Percentiles rank a stretch among this genome's conserved stretches.
phyloP scores from a whole-genome alignment of 1,140 invertebrate genomes.

The Plutomurus gul region DNA sequence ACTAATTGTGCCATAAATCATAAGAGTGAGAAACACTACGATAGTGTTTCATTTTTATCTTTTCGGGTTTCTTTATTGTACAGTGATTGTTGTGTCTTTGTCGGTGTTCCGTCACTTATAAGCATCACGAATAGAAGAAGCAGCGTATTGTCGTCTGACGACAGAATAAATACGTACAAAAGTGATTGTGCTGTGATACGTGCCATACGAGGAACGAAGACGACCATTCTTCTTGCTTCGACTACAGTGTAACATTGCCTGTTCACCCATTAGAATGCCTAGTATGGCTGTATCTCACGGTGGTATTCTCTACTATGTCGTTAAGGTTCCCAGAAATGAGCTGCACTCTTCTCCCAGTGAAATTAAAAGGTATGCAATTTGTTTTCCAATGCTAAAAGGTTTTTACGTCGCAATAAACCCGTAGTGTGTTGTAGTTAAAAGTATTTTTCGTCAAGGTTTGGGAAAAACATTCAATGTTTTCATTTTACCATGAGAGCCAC shows the following conservation, averaged over 20 bases:
- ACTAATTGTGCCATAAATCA: constrained; percentile 40
- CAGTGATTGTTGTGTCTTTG: not conserved
- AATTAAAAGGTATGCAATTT: not conserved
- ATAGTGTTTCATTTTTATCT: not conserved
- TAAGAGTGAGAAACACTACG: not conserved
- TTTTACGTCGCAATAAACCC: not conserved
- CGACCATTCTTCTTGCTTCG: too few relatives aligned
- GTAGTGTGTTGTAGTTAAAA: too few relatives aligned
- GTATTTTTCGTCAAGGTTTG: too few relatives aligned
- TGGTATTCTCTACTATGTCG: constrained; percentile 68
- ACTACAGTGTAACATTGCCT: not conserved
- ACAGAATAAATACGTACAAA: not conserved
- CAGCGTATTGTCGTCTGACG: too few relatives aligned
- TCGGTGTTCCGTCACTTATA: not conserved
- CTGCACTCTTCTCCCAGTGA: not conserved
- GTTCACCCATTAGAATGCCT: constrained; percentile 40
- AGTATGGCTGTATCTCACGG: constrained; percentile 66
- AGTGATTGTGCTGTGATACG: not conserved
- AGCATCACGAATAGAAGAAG: too few relatives aligned
- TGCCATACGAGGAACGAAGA: too few relatives aligned
- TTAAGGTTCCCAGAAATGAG: constrained; percentile 61
- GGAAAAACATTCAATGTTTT: too few relatives aligned
- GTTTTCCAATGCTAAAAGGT: not conserved
- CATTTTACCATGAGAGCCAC: too few relatives aligned
- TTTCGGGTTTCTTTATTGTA: not conserved